phyloP scores from a whole-genome alignment of 2,888 invertebrate genomes.

The Gortyna flavago region DNA sequence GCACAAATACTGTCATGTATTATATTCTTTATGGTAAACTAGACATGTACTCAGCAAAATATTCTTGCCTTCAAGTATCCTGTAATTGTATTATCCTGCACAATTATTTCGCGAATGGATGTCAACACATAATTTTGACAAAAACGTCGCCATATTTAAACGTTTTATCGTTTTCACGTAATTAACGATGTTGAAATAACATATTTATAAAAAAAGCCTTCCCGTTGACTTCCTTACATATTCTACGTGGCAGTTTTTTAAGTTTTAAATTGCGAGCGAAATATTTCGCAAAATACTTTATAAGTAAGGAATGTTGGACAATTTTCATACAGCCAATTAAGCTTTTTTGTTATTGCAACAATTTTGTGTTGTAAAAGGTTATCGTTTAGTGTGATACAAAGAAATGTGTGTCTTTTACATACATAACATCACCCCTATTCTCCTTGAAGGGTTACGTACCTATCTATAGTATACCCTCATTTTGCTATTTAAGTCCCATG shows the following conservation, averaged over 20 bases:
- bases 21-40: slow-evolving; percentile 30
- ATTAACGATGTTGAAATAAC: slow-evolving; percentile 55
- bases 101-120: slow-evolving; percentile 19
- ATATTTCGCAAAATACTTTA: slow-evolving; percentile 62
- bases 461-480: background rate
- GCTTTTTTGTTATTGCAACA: slow-evolving; percentile 47
- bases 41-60: slow-evolving; percentile 18
- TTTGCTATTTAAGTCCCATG: background rate
- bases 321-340: slow-evolving; percentile 56
- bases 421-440: background rate
- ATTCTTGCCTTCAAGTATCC: background rate
- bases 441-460: background rate
- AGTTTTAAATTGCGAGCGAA: slow-evolving; percentile 53
- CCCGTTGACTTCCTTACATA: slow-evolving; percentile 55
- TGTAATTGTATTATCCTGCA: slow-evolving; percentile 11
- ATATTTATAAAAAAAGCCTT: slow-evolving; percentile 49
- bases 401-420: slow-evolving; percentile 2
- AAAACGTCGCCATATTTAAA: slow-evolving; percentile 47
- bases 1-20: slow-evolving; percentile 13
- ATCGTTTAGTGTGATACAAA: slow-evolving; percentile 13
- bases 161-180: slow-evolving; percentile 39
- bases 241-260: slow-evolving; percentile 47
- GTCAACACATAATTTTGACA: slow-evolving; percentile 26
- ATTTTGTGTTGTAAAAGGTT: slow-evolving; percentile 24
- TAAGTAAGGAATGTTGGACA: slow-evolving; percentile 48